phyloP scores from a whole-genome alignment of 2,888 invertebrate species.

The Glaucopsyche alexis region DNA sequence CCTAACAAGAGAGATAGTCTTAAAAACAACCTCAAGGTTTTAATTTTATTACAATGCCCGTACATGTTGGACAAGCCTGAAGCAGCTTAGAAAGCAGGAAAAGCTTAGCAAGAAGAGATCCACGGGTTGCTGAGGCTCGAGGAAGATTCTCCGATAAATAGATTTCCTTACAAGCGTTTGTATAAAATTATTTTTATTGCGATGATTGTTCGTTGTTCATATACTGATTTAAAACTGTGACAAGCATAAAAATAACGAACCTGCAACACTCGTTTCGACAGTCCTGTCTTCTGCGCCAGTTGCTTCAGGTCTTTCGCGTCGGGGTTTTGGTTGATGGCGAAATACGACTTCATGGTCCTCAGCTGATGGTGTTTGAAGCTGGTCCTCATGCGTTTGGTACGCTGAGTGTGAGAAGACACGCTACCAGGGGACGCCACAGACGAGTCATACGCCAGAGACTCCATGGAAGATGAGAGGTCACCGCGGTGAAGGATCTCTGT shows the following conservation, averaged over 20 bases:
- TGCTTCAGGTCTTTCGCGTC: slow-evolving; percentile 99
- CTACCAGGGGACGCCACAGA: slow-evolving; percentile 86
- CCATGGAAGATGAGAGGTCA: slow-evolving; percentile 88
- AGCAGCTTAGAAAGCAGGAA: not conserved
- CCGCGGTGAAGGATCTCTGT: slow-evolving; percentile 87
- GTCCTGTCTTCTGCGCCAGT: slow-evolving; percentile 98
- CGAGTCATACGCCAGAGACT: slow-evolving; percentile 87
- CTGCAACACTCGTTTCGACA: slow-evolving; percentile 98
- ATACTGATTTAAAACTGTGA: too few species aligned
- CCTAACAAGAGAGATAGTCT: slow-evolving; percentile 77
- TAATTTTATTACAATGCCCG: not conserved
- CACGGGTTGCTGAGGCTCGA: not conserved
- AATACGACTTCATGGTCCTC: slow-evolving; percentile 99
- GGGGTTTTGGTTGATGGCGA: slow-evolving; percentile 99
- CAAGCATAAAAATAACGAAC: slow-evolving; percentile 67
- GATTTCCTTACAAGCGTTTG: too few species aligned
- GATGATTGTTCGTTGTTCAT: too few species aligned
- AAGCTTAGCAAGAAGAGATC: not conserved
- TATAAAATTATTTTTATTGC: too few species aligned
- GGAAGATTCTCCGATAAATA: too few species aligned
- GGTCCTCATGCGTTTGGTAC: slow-evolving; percentile 98
- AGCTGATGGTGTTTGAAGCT: slow-evolving; percentile 99
- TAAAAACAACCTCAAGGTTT: not conserved
- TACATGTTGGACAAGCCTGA: not conserved
- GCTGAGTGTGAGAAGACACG: slow-evolving; percentile 78